A percentile compares a stretch with the other conserved stretches of the same genome.
Conservation (phyloP, 2,113 vertebrate species). For the Tragelaphus scriptus region DNA sequence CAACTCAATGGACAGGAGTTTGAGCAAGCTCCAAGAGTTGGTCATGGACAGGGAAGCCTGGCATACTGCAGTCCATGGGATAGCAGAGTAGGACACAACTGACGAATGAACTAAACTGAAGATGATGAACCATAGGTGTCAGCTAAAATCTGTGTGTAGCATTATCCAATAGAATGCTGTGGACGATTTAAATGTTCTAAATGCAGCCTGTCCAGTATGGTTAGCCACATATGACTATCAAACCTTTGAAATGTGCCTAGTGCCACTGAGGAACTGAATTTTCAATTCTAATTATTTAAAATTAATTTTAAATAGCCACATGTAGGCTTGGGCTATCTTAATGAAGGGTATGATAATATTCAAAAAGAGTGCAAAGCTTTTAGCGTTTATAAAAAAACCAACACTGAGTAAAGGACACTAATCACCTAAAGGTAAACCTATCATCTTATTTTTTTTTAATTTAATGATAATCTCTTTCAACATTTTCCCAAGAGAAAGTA, state of each 20-base stretch:
- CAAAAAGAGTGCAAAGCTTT: not conserved
- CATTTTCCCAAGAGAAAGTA: not conserved
- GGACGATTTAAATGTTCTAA: not conserved
- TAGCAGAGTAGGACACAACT: not conserved
- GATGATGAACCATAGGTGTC: not conserved
- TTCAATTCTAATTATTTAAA: not conserved
- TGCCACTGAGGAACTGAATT: not conserved
- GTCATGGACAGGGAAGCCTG: not conserved
- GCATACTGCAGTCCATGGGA: not conserved
- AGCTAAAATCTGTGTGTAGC: not conserved
- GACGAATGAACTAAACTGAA: not conserved
- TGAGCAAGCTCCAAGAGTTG: not conserved
- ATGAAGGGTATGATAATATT: not conserved
- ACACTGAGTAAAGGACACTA: not conserved
- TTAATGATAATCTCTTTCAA: not conserved
- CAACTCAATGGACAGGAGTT: not conserved
- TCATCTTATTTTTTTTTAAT: not conserved
- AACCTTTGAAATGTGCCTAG: not conserved
- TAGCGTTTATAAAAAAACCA: not conserved
- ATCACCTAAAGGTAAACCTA: not conserved
- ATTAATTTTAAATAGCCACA: not conserved
- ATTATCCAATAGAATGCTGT: not conserved
- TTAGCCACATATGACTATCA: not conserved
- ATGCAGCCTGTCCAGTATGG: not conserved
- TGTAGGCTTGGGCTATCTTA: not conserved